Percentiles rank a stretch among this genome's conserved stretches.
phyloP scores from a whole-genome alignment of 1,140 invertebrate species.

The Melanaphis sacchari region DNA sequence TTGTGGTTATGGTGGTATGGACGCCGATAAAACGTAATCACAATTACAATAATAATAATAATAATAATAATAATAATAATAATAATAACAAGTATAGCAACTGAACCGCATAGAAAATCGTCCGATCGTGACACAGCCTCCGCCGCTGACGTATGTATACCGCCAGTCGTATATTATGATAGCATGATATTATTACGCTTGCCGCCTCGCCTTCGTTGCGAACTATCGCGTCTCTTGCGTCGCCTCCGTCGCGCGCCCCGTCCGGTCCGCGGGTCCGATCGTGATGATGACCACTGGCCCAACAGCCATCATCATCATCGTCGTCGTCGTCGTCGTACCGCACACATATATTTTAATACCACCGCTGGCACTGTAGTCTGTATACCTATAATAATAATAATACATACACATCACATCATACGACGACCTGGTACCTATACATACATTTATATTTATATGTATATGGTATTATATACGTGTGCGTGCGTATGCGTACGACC shows the following conservation, averaged over 20 bases:
- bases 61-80: constrained; percentile 18
- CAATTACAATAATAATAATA: constrained; percentile 22
- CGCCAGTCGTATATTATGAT: background rate
- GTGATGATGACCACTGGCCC: constrained; percentile 26
- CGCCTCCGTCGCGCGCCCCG: background rate
- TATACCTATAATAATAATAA: background rate
- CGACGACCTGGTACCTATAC: background rate
- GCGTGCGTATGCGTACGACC: background rate
- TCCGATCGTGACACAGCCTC: constrained; percentile 50
- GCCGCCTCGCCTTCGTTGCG: background rate
- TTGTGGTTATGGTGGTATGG: background rate
- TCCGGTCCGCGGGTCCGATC: background rate
- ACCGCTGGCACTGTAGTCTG: background rate
- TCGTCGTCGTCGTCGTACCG: background rate
- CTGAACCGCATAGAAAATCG: constrained; percentile 14
- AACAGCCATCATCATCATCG: background rate
- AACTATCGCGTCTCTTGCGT: background rate
- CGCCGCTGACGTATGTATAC: background rate
- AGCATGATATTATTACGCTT: background rate
- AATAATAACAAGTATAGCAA: background rate
- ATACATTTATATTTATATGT: too few species aligned
- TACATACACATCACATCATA: background rate
- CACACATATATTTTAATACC: background rate
- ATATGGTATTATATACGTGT: background rate
- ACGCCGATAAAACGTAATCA: background rate